phyloP scores from a whole-genome alignment of 2,797 vertebrate species.

The Poliocrania exsul region DNA sequence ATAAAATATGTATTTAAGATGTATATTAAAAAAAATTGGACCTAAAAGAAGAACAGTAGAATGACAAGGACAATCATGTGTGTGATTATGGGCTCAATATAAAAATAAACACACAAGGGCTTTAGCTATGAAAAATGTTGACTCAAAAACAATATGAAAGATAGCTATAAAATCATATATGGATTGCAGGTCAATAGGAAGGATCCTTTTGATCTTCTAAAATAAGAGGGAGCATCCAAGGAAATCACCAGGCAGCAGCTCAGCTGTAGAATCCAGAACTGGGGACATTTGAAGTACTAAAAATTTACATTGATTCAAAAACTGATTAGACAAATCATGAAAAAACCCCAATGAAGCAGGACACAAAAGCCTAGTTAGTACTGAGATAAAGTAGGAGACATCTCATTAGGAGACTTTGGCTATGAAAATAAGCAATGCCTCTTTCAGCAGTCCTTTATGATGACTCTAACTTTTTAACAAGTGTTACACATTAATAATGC shows the following conservation, averaged over 20 bases:
- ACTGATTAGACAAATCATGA: background rate
- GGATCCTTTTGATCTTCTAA: background rate
- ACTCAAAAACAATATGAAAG: background rate
- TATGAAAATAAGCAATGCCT: background rate
- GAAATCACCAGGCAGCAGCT: background rate
- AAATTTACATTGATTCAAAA: background rate
- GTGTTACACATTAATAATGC: background rate
- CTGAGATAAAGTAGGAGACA: background rate
- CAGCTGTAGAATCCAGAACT: background rate
- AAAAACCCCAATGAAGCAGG: fast-evolving
- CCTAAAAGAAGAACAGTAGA: background rate
- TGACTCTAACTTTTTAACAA: background rate
- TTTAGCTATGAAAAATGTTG: background rate
- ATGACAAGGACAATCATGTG: background rate
- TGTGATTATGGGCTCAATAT: background rate
- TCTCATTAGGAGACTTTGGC: background rate
- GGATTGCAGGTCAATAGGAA: background rate
- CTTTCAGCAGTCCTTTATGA: background rate
- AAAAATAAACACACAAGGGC: background rate
- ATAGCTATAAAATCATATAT: background rate
- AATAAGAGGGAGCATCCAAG: background rate
- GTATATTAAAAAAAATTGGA: background rate
- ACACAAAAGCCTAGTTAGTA: background rate
- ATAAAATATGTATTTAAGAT: background rate
- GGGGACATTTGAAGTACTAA: background rate